Base-by-base conservation (phyloP, 1,140 invertebrate species). In the Capitella teleta region DNA sequence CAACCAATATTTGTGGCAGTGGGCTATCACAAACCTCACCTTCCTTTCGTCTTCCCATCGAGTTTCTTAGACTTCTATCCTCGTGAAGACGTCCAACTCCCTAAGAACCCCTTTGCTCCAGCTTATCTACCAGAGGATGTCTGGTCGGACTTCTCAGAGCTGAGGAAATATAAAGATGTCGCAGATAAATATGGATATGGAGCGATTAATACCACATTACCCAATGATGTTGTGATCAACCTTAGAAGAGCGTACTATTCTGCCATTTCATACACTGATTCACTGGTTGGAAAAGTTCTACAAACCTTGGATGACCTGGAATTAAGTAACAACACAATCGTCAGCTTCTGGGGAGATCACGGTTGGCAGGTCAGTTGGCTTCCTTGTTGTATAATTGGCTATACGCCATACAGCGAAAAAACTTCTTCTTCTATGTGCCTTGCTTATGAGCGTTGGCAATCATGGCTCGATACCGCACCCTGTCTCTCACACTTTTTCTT, bases 331-430 rank as follows among this genome's bases (percentile, higher is more conserved):
- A 56, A 53, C 44, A 59, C 59, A 16, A 47, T 59, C 21, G 45
- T 61, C 4, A 53, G 54, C 10, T 56, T 61, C 38, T 46, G 49
- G 19, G 55, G 57, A 5, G 57, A 61, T 41, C 59, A 59, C 46
- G 59, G 57, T 5, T 61, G 55, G 53, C 53, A 56, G 34, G n/a
- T n/a, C n/a, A n/a, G n/a, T n/a, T n/a, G n/a, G n/a, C n/a, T n/a
- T n/a, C n/a, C n/a, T n/a, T n/a, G n/a, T n/a, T n/a, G n/a, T n/a
- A n/a, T n/a, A n/a, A n/a, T n/a, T n/a, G n/a, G n/a, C n/a, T n/a
- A n/a, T n/a, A n/a, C n/a, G n/a, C n/a, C n/a, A n/a, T n/a, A n/a
- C n/a, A n/a, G n/a, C n/a, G n/a, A n/a, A n/a, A n/a, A n/a, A n/a
- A n/a, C n/a, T n/a, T n/a, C n/a, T n/a, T n/a, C n/a, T n/a, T n/a